phyloP scores from a whole-genome alignment of 1,140 invertebrate genomes.

The Drosophila dunni region DNA sequence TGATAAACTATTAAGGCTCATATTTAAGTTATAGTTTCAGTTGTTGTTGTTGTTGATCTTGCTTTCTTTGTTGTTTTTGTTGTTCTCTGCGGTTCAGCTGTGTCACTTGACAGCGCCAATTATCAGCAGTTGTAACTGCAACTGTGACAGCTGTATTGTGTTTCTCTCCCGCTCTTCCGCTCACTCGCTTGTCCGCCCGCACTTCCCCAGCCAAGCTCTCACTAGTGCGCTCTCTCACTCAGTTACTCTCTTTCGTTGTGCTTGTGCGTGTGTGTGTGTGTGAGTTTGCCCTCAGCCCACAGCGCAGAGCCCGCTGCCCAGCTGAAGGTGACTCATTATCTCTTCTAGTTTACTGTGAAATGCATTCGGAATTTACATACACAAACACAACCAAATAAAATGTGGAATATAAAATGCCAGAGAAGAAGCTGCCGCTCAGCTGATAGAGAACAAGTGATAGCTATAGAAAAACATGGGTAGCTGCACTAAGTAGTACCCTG shows the following conservation, averaged over 20 bases:
- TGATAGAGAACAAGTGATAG: constrained; percentile 34
- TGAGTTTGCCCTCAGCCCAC: constrained; percentile 36
- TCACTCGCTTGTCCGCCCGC: too few relatives aligned
- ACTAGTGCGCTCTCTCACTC: neutral
- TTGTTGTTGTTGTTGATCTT: constrained; percentile 13
- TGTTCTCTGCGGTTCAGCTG: constrained; percentile 21
- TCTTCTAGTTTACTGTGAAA: constrained; percentile 31
- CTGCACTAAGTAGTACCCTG: constrained; percentile 4
- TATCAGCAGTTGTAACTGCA: constrained; percentile 55
- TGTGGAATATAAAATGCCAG: constrained; percentile 23
- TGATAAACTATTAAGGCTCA: constrained; percentile 44
- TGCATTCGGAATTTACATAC: constrained; percentile 36
- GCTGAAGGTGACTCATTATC: constrained; percentile 58
- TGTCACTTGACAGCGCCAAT: constrained; percentile 67
- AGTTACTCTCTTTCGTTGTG: neutral
- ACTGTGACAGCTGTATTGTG: constrained; percentile 57
- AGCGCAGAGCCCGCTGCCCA: constrained; percentile 27
- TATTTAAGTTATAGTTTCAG: constrained; percentile 20
- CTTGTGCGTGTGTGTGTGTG: neutral
- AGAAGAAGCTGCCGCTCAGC: constrained; percentile 28
- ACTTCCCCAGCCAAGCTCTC: neutral
- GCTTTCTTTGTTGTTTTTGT: constrained; percentile 13
- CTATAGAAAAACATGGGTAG: neutral
- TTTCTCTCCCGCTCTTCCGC: neutral
- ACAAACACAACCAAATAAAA: neutral